These are phyloP conservation scores for Bos javanicus DNA, from an alignment of 2,113 vertebrate genomes.

Conservation along the genomic window DNA sequence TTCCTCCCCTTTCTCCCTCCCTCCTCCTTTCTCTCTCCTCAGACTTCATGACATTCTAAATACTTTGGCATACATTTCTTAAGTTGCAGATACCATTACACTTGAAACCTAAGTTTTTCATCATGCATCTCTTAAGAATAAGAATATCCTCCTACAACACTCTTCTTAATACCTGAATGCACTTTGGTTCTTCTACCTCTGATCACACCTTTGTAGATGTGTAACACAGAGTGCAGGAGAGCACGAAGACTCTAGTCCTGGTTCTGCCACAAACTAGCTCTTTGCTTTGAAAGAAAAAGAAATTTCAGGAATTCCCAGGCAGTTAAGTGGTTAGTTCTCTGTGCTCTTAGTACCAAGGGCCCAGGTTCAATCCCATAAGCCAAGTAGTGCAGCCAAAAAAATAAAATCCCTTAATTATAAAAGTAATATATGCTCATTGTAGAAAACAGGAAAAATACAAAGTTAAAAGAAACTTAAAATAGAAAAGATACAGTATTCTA, in stretches of 20 bases:
- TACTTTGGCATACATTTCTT: not conserved
- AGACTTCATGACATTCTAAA: not conserved
- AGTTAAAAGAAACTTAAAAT: slow-evolving; percentile 1
- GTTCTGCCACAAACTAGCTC: not conserved
- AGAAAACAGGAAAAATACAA: slow-evolving; percentile 23
- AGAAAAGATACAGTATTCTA: not conserved
- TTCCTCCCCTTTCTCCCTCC: too few species aligned
- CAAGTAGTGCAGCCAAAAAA: not conserved
- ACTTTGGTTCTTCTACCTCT: not conserved
- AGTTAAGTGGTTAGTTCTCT: not conserved
- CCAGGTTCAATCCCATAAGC: not conserved
- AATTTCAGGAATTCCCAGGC: not conserved
- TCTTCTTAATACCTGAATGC: not conserved
- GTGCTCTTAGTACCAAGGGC: not conserved
- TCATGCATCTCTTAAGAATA: not conserved
- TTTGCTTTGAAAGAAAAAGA: not conserved
- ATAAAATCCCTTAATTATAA: not conserved
- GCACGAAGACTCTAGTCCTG: not conserved
- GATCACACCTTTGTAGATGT: not conserved
- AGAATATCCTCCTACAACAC: not conserved
- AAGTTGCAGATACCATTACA: not conserved
- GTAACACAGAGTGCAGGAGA: not conserved
- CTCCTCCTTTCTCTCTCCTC: not conserved
- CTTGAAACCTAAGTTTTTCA: not conserved
- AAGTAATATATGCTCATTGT: not conserved